Conservation (phyloP, 2,113 vertebrate species). For the Corythornis vintsioides region DNA sequence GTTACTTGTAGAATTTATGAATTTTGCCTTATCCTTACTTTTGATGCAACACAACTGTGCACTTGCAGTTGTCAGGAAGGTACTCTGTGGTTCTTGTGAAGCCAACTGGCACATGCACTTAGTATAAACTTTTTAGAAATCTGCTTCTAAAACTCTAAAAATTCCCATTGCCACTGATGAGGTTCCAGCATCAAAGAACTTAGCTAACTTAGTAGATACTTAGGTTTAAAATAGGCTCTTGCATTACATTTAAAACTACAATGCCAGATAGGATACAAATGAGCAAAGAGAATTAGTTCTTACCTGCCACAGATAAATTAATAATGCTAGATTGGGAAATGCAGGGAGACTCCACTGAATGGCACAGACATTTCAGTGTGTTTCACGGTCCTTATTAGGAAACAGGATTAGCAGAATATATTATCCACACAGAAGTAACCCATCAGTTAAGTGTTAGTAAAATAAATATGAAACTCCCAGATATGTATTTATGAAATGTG, state of each 20-base stretch:
- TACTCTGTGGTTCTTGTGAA: neutral
- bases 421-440: neutral
- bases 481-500: neutral
- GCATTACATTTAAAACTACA: neutral
- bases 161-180: neutral
- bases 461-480: conserved; percentile 20
- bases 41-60: neutral
- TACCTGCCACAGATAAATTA: neutral
- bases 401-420: neutral
- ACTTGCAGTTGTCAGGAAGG: neutral
- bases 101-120: fast-evolving
- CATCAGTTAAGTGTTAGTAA: neutral
- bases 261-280: neutral
- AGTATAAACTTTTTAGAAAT: neutral
- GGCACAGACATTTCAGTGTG: neutral
- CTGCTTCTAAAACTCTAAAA: neutral
- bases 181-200: neutral
- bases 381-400: neutral
- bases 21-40: neutral
- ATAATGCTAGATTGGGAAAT: neutral
- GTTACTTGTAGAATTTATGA: neutral
- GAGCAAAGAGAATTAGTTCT: neutral
- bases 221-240: neutral
- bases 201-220: neutral
- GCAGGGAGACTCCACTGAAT: neutral